Evolutionary conservation across 1,140 invertebrate species (phyloP).

Genomic region (Apocrypta bakeri): DNA sequence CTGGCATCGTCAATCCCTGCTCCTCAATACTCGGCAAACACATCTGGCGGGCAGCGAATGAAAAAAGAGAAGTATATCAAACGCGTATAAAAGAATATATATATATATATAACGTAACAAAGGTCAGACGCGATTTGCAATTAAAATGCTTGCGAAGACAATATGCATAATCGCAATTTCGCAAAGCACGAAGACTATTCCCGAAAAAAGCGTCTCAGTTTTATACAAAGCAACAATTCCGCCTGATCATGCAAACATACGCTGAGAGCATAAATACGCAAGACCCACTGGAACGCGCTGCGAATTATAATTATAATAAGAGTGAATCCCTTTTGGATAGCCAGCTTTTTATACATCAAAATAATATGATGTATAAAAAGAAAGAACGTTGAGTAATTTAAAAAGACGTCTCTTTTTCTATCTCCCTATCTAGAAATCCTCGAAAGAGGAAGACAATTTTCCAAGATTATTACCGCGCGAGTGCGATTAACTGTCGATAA

Average conservation of each 20-base stretch:
- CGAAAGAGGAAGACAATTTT: background rate
- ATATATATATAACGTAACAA: background rate
- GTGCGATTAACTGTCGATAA: conserved; percentile 21
- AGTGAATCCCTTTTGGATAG: background rate
- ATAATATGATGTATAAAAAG: too few relatives aligned
- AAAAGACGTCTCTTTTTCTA: background rate
- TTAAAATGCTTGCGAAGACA: background rate
- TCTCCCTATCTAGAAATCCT: too few relatives aligned
- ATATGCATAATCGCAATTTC: background rate
- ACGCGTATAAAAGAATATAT: background rate
- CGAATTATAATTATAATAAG: background rate
- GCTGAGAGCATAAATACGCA: background rate
- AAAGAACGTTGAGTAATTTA: background rate
- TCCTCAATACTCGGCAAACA: too few relatives aligned
- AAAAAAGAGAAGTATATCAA: background rate
- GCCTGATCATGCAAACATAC: background rate
- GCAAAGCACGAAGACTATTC: background rate
- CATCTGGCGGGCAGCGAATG: too few relatives aligned
- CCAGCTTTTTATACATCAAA: background rate
- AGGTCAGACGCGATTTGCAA: background rate
- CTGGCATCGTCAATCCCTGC: too few relatives aligned
- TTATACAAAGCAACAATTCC: background rate
- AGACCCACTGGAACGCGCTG: background rate
- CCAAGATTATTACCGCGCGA: background rate
- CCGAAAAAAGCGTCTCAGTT: background rate